A percentile compares a stretch with the other conserved stretches of the same genome.
These are phyloP conservation scores for Pituophis catenifer DNA, from an alignment of 2,113 vertebrate genomes.

Conservation along the genomic window DNA sequence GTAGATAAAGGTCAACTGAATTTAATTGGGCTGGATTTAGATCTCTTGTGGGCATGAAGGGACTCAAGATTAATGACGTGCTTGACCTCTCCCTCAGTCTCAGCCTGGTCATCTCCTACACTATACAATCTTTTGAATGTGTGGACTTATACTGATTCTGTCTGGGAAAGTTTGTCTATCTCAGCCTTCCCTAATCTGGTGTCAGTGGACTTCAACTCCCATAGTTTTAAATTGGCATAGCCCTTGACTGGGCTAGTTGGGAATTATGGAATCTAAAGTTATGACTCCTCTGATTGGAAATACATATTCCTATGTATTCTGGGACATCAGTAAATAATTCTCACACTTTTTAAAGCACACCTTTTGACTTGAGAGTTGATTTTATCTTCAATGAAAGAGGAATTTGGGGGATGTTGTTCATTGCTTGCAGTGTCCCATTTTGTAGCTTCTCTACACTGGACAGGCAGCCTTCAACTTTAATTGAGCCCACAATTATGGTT, in stretches of 20 bases:
- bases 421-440: neutral
- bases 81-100: neutral
- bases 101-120: neutral
- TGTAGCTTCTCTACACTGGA: neutral
- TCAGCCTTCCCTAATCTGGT: neutral
- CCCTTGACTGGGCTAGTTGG: neutral
- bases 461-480: too few species aligned
- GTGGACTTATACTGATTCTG: neutral
- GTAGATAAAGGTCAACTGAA: neutral
- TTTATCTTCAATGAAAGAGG: neutral
- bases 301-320: neutral
- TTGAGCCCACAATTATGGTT: too few species aligned
- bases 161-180: neutral
- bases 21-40: neutral
- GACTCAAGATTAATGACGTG: neutral
- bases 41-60: neutral
- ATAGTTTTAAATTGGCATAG: neutral
- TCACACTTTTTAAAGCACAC: neutral
- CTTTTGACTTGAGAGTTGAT: neutral
- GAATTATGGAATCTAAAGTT: neutral
- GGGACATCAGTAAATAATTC: neutral
- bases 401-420: neutral
- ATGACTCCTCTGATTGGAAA: neutral
- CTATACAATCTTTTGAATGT: neutral
- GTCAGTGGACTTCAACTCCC: neutral